Evolutionary conservation across 2,888 invertebrate genomes (phyloP), one percentile per base, ranked within the genome.

Genomic region (Pelosia muscerda): DNA sequence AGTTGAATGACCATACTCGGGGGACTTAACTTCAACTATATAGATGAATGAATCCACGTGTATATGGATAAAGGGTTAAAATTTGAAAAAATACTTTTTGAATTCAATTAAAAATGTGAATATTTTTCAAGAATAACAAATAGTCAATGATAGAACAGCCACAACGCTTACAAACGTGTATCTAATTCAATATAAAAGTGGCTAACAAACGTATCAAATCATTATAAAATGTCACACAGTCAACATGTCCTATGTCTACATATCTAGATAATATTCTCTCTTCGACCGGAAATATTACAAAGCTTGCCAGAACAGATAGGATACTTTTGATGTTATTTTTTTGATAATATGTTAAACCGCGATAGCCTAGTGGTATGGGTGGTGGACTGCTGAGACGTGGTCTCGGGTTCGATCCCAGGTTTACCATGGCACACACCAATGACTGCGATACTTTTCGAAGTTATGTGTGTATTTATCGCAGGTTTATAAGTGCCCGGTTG

Each of bases 251-350:
- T 88, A 87, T 72, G 62, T 73, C 75, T 81, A 81, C 72, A 85
- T 86, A 86, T 84, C 87, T 90, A 90, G 71, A 78, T 82, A 84
- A 88, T 89, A 85, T 89, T 90, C 89, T 89, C 90, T 90, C 90
- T 78, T 86, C 78, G 78, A 88, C 83, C 78, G 80, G 86, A 86
- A 86, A 84, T 79, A 74, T 81, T 75, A 78, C 71, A 81, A 81
- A 81, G 81, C 81, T 78, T 79, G 62, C 76, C 71, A 34, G 4
- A 22, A 61, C n/a, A 9, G 6, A 67, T 60, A 2, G 28, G 10
- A 63, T 72, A 69, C 70, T 79, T 70, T 74, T 74, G 68, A 23
- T 49, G 49, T 19, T 11, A 28, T 5, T 54, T 26, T 26, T 42
- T 15, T 19, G 19, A n/a, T 42, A 54, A 34, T 59, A 19, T n/a